These are phyloP conservation scores for Thermophis baileyi DNA, from an alignment of 2,113 vertebrate genomes.

Conservation along the genomic window DNA sequence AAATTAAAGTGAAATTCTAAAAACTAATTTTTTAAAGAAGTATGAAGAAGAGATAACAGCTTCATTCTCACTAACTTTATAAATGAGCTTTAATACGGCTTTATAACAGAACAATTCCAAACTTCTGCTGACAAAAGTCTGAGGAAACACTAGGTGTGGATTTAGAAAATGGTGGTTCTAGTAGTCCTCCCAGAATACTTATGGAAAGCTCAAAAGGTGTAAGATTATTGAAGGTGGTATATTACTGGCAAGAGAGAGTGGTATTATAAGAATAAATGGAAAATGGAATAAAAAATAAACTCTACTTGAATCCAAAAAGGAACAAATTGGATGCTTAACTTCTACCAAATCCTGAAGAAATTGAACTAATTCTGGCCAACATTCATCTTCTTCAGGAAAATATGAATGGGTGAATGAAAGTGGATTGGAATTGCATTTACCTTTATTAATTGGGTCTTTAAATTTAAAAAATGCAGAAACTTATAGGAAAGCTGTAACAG, in stretches of 20 bases:
- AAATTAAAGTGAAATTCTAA: not conserved
- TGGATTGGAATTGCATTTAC: not conserved
- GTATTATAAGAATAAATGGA: not conserved
- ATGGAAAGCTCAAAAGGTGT: not conserved
- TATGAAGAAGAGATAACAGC: not conserved
- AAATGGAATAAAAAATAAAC: not conserved
- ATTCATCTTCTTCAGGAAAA: not conserved
- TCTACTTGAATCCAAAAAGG: not conserved
- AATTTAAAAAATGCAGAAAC: not conserved
- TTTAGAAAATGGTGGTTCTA: not conserved
- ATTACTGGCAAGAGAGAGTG: not conserved
- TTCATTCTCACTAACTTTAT: not conserved
- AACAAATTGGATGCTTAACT: not conserved
- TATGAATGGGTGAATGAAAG: not conserved
- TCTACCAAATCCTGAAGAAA: not conserved
- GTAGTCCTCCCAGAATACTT: not conserved
- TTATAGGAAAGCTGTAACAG: not conserved
- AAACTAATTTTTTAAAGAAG: not conserved
- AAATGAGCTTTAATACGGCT: not conserved
- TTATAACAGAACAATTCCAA: not conserved
- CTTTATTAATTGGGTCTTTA: not conserved
- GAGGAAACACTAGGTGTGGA: not conserved
- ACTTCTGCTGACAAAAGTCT: not conserved
- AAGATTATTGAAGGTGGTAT: not conserved
- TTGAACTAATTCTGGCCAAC: not conserved